A percentile compares a stretch with the other conserved stretches of the same genome.
Conservation (phyloP, 1,140 invertebrate genomes). For the Liolophura sinensis region DNA sequence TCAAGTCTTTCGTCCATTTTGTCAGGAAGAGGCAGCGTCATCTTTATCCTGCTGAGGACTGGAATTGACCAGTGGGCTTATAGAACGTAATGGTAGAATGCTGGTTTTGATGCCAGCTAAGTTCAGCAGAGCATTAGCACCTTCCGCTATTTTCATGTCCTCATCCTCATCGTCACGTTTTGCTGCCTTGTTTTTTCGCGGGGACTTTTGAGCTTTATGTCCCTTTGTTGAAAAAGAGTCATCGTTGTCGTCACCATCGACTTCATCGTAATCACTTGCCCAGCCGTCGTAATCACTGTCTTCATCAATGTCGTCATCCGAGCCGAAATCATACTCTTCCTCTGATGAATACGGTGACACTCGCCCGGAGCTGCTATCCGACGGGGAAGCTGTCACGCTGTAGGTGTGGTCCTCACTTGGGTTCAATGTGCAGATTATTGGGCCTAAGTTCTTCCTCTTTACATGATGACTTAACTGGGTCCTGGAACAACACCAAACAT, state of each 20-base stretch:
- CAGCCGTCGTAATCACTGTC: constrained; percentile 26
- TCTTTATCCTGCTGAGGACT: too few species aligned
- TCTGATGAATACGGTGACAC: constrained; percentile 54
- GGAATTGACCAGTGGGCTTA: too few species aligned
- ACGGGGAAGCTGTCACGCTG: constrained; percentile 35
- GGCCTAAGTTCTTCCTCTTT: constrained; percentile 14
- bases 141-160: constrained; percentile 74
- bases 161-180: constrained; percentile 66
- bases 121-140: constrained; percentile 77
- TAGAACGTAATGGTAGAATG: too few species aligned
- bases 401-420: constrained; percentile 83
- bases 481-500: not conserved
- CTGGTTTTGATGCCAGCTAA: constrained; percentile 65
- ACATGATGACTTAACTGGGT: not conserved
- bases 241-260: constrained; percentile 34
- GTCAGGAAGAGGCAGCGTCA: too few species aligned
- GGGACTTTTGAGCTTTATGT: not conserved
- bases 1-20: too few species aligned
- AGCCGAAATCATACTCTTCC: constrained; percentile 57
- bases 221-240: constrained; percentile 16
- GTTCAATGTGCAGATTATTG: constrained; percentile 69
- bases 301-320: constrained; percentile 24
- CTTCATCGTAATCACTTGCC: constrained; percentile 22
- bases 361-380: constrained; percentile 22
- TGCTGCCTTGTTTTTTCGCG: constrained; percentile 7